A percentile compares a stretch with the other conserved stretches of the same genome.
phyloP scores from a whole-genome alignment of 2,888 invertebrate genomes.

The Tridacna gigas region DNA sequence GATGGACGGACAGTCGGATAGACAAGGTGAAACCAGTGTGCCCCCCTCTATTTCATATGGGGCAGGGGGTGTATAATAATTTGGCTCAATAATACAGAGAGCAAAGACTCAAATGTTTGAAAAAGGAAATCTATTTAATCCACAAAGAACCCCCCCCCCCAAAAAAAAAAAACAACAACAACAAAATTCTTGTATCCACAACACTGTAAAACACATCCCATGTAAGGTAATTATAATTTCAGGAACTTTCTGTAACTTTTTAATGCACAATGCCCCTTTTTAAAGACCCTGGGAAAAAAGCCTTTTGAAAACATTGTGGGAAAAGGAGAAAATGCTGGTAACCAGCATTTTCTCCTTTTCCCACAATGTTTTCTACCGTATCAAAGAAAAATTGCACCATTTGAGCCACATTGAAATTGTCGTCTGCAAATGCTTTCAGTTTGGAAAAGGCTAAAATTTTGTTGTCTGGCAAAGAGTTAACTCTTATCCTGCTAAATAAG shows the following conservation, averaged over 20 bases:
- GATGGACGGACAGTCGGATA: no score
- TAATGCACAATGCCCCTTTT: no score
- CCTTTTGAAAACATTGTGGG: neutral
- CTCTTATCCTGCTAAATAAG: no score
- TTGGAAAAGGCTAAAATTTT: no score
- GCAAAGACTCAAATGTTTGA: neutral
- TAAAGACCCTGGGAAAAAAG: no score
- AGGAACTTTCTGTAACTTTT: no score
- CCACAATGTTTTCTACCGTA: conserved; percentile 5
- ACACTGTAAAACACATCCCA: neutral
- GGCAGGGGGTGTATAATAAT: no score
- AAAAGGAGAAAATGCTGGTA: neutral
- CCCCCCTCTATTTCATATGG: no score
- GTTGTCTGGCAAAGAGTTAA: no score
- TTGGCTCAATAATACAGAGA: neutral
- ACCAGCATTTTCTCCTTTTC: neutral
- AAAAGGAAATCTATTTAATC: neutral
- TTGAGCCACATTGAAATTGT: neutral
- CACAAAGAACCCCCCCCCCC: neutral
- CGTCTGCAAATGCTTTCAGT: neutral
- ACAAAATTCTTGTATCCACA: neutral
- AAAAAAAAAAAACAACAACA: neutral
- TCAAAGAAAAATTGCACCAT: neutral
- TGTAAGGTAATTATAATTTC: no score
- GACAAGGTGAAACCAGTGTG: no score